Percentiles rank a stretch among this genome's conserved stretches.
phyloP scores from a whole-genome alignment of 2,797 vertebrate species.

The Enteromius treurensis region DNA sequence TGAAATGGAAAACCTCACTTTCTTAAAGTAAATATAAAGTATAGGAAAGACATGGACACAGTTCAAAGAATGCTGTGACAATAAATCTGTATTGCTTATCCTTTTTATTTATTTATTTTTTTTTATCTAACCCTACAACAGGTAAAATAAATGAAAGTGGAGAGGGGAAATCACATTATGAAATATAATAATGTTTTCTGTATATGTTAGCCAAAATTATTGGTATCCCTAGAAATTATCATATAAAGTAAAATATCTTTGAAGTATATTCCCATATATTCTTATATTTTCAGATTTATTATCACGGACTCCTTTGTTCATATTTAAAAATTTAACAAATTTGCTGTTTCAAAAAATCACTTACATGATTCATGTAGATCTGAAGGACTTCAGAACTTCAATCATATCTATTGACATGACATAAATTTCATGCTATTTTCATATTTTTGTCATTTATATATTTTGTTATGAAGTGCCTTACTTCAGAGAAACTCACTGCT shows the following conservation, averaged over 20 bases:
- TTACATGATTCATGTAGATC: slow-evolving; percentile 20
- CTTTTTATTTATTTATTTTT: not conserved
- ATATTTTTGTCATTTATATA: slow-evolving; percentile 29
- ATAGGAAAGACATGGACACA: not conserved
- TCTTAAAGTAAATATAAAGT: not conserved
- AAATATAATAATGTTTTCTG: not conserved
- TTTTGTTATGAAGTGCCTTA: slow-evolving; percentile 12
- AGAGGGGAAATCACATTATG: not conserved
- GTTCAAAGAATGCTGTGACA: not conserved
- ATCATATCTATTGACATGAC: slow-evolving; percentile 16
- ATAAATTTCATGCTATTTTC: slow-evolving; percentile 36
- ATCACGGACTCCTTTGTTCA: not conserved
- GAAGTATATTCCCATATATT: not conserved
- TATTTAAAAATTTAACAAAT: not conserved
- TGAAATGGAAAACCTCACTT: not conserved
- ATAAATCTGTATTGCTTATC: not conserved
- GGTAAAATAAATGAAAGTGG: not conserved
- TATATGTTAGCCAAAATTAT: not conserved
- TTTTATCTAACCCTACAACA: not conserved
- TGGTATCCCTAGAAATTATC: not conserved
- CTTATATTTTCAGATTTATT: not conserved
- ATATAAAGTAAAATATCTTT: not conserved
- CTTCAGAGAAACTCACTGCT: slow-evolving; percentile 20
- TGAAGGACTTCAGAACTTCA: slow-evolving; percentile 14
- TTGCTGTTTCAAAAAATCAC: not conserved